Evolutionary conservation across 2,797 vertebrate genomes (phyloP), one percentile per base, ranked within the genome.

Genomic region (Mus spretus): DNA sequence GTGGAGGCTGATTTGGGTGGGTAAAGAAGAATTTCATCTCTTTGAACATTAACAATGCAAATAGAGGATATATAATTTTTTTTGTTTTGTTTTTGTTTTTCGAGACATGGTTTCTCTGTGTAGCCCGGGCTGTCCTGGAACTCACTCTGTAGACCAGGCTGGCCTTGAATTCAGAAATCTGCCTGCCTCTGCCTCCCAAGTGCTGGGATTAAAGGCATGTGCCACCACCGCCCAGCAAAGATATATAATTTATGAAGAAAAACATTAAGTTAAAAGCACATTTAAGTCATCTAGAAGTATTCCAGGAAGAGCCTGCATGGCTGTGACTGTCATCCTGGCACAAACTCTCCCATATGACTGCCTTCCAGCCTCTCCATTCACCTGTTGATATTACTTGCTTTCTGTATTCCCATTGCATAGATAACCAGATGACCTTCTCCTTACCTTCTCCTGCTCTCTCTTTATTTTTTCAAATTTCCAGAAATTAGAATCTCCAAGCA

Each of bases 21-120:
- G 3, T 82, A n/a, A 94, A 74, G 15, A 6, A 93, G 37, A 90
- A 94, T 26, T 91, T 77, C 65, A 11, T 83, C 50, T 78, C 90
- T 81, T 92, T 86, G 13, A 85, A 72, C 57, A 40, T 55, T 57
- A 40, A 63, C 31, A 15, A 44, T 93, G 79, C 75, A 91, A 63
- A 94, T 37, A 15, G 14, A 63, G 10, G 14, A n/a, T 20, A 82
- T 8, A 47, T 34, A 40, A 34, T 77, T 15, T 85, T 44, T 44
- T 44, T 44, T 44, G 44, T 44, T 44, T 44, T 44, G 4, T 40
- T 44, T 44, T 44, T 44, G n/a, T n/a, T n/a, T n/a, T n/a, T 44
- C 5, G 44, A 44, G 44, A 44, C 44, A 44, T 44, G 44, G 44
- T 44, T 44, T 44, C 44, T 44, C 44, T 44, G 44, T 44, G 44